Evolutionary conservation across 2,113 vertebrate species (phyloP), one percentile per base, ranked within the genome.

Genomic region (Cyprinodon variegatus): DNA sequence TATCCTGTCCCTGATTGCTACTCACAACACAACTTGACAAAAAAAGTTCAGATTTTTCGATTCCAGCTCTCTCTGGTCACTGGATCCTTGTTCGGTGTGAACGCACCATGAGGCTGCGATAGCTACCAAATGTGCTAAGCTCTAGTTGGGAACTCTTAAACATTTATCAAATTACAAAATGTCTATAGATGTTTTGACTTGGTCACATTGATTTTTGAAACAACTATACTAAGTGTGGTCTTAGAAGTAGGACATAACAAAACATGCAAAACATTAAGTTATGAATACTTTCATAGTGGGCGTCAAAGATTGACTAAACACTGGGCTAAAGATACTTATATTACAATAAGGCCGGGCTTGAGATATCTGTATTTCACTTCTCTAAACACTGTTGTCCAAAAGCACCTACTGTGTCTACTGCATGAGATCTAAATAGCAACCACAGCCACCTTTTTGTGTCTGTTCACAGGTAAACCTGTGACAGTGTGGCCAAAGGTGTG

Each of bases 401-500:
- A 48, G 2, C 37, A 40, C 65, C 43, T 17, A 37, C 36, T 57
- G 50, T 57, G 15, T 57, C 15, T 57, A 14, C 5, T n/a, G 7
- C 50, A 57, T 72, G 46, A 60, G 37, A 73, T 65, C 11, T 22
- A 53, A 41, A 45, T 70, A 48, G 62, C 59, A 41, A 0, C 36
- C 72, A 63, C 29, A 1, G 17, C 68, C 66, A 62, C 41, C 36
- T 70, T 45, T 40, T 48, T 77, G 65, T 79, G 73, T 81, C 75
- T 53, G 3, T 88, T 86, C 75, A 70, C 85, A 89, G 88, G 89
- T 88, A 70, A 85, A 80, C 61, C 70, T 86, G 85, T 80, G 88
- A 89, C 88, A 88, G 85, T 78, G 79, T 85, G 82, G 74, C 83
- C 78, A 43, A 73, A 74, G 86, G 89, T 92, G 88, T 85, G 80